Percentiles rank a stretch among this genome's conserved stretches.
phyloP scores from a whole-genome alignment of 2,113 vertebrate species.

The Pelecanus crispus region DNA sequence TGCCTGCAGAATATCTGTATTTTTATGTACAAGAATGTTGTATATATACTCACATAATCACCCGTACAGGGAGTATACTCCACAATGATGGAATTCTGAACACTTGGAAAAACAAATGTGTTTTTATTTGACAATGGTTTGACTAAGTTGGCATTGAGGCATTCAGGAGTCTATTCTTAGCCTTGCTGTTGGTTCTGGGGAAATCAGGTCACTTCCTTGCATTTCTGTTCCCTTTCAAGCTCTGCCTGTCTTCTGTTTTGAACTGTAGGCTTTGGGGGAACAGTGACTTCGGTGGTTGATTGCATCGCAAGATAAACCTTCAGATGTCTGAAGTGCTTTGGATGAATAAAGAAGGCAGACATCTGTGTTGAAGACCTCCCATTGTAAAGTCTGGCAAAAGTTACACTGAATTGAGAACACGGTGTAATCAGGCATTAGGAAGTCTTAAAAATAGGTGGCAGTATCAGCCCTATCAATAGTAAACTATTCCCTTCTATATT shows the following conservation, averaged over 20 bases:
- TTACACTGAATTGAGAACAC: neutral
- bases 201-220: neutral
- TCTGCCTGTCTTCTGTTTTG: neutral
- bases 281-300: neutral
- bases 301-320: neutral
- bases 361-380: neutral
- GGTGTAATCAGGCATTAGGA: neutral
- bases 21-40: neutral
- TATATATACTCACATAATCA: neutral
- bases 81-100: rapidly evolving
- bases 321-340: neutral
- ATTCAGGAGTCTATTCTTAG: neutral
- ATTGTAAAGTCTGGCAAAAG: neutral
- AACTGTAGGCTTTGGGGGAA: neutral
- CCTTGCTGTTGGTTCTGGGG: neutral
- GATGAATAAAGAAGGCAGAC: neutral
- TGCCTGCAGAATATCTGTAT: neutral
- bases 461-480: neutral
- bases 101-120: neutral
- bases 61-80: neutral
- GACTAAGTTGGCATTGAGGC: neutral
- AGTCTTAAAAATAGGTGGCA: neutral
- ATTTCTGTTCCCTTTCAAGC: neutral
- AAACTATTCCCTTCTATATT: neutral
- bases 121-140: neutral